These are phyloP conservation scores for Toxostoma redivivum DNA, from an alignment of 2,113 vertebrate genomes.

Conservation along the genomic window DNA sequence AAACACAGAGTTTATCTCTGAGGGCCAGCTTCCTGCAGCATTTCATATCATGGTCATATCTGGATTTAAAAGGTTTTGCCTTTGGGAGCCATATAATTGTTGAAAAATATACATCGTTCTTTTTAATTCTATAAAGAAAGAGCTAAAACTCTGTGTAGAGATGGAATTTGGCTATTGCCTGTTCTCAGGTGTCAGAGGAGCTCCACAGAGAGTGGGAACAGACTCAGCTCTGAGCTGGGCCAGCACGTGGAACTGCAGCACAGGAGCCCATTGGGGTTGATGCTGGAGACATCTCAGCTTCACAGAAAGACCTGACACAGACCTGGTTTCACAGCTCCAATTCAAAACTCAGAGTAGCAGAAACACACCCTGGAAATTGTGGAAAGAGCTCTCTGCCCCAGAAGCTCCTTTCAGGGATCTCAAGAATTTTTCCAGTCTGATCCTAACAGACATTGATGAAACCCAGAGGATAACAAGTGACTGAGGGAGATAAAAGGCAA, in stretches of 20 bases:
- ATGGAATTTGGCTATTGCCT: background rate
- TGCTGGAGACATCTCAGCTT: background rate
- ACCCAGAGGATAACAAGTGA: accelerated
- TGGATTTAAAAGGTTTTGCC: background rate
- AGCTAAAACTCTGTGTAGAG: background rate
- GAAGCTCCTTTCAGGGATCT: background rate
- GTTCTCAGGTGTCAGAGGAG: background rate
- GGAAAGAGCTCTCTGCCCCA: background rate
- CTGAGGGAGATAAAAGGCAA: background rate
- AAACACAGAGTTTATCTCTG: background rate
- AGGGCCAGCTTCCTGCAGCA: background rate
- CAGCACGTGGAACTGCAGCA: accelerated
- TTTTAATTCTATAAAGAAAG: background rate
- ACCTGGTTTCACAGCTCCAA: background rate
- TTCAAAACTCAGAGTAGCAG: background rate
- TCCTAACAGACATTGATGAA: background rate
- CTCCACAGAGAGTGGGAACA: no score
- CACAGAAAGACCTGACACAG: background rate
- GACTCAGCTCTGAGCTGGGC: background rate
- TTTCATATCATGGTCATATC: background rate
- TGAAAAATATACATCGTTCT: background rate
- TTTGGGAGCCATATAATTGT: background rate
- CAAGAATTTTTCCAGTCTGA: background rate
- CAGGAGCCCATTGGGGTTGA: accelerated
- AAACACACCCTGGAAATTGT: background rate